phyloP scores from a whole-genome alignment of 1,140 invertebrate genomes.

The Harpegnathos saltator region DNA sequence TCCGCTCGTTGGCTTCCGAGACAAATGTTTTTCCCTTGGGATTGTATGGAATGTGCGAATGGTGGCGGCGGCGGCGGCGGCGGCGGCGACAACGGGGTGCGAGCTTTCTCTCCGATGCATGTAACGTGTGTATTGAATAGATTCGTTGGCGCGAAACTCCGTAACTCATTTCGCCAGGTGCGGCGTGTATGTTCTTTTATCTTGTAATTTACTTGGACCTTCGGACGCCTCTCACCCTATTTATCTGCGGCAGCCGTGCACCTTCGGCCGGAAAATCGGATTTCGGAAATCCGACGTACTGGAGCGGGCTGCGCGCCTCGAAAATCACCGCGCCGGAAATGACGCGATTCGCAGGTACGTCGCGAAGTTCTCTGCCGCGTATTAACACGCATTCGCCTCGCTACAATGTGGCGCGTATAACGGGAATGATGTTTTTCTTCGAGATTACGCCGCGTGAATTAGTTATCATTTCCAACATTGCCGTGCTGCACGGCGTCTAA shows the following conservation, averaged over 20 bases:
- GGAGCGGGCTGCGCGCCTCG: not conserved
- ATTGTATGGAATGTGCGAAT: slow-evolving; percentile 43
- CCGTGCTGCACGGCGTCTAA: slow-evolving; percentile 22
- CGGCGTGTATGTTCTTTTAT: not conserved
- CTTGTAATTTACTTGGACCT: slow-evolving; percentile 1
- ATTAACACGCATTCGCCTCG: too few species aligned
- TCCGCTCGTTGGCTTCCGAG: slow-evolving; percentile 29
- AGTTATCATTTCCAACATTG: slow-evolving; percentile 59
- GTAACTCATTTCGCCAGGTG: not conserved
- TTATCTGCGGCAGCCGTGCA: not conserved
- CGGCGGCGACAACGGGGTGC: not conserved
- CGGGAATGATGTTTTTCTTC: slow-evolving; percentile 50
- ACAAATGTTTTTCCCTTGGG: slow-evolving; percentile 53
- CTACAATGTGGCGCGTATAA: slow-evolving; percentile 21
- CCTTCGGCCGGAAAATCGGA: not conserved
- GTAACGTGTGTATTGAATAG: slow-evolving; percentile 51
- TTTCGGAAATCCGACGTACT: not conserved
- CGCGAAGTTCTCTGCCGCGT: too few species aligned
- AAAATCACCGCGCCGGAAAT: not conserved
- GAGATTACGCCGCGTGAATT: slow-evolving; percentile 54
- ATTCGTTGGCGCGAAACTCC: not conserved
- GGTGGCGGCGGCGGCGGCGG: not conserved
- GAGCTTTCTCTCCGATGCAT: not conserved
- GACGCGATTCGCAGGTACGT: slow-evolving; percentile 17
- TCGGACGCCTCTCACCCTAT: not conserved